Base-by-base conservation (phyloP, 2,797 vertebrate species). In the Monodelphis domestica region DNA sequence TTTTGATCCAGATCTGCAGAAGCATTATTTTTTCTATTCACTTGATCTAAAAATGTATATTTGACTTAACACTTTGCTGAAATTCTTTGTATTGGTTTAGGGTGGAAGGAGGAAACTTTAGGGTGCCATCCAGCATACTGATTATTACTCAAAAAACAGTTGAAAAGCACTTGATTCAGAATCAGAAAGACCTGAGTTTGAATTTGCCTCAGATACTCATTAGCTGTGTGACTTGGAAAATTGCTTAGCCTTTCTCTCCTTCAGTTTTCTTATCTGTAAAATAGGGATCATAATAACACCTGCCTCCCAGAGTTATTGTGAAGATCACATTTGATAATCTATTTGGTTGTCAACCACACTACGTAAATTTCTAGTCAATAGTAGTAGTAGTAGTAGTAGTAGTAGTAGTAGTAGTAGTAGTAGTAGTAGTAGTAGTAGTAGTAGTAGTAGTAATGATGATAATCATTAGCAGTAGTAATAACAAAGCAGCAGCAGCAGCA, bases 1-100 rank as follows among this genome's bases (percentile, higher is more conserved):
- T 95, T 94, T 95, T 26, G 54, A 24, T 78, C 5, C 33, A 59
- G 28, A 87, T 53, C 93, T 90, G 95, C 17, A 88, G 57, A 94
- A 90, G 2, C 88, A 97, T 50, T 33, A 6, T 4, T 87, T 95
- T 52, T 88, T 94, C 84, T 90, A 12, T 94, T 38, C n/a, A 56
- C 24, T 24, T 89, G 2, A 56, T 89, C 78, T 0, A 2, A 52
- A 70, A 93, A n/a, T 70, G 33, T 70, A 4, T 50, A 10, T 84
- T 89, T 90, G 70, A 94, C 89, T 17, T 52, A 91, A 91, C 91
- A 90, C 89, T 88, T 94, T 89, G 15, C 57, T 89, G 51, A 50
- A 93, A 53, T 53, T 91, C 26, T 91, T 95, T 91, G 26, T 10
- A 5, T 70, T 56, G 14, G 90, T 51, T 53, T 89, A 78, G n/a